A percentile compares a stretch with the other conserved stretches of the same genome.
Conservation (phyloP, 2,888 invertebrate species). For the Cephus sareptanus region DNA sequence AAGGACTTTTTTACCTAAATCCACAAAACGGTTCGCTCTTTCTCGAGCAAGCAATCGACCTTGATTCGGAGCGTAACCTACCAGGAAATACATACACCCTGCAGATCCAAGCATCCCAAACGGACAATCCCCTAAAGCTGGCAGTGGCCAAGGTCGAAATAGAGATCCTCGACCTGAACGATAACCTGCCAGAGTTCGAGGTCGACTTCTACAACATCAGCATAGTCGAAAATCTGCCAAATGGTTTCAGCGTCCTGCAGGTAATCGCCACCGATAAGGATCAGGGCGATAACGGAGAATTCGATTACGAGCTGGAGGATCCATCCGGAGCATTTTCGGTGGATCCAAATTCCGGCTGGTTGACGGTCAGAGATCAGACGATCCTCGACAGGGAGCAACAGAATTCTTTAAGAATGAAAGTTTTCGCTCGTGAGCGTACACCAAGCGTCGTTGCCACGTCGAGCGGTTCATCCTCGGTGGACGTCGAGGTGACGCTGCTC, state of each 20-base stretch:
- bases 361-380: slow-evolving; percentile 82
- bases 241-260: slow-evolving; percentile 78
- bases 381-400: slow-evolving; percentile 84
- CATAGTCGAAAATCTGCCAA: slow-evolving; percentile 90
- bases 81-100: slow-evolving; percentile 82
- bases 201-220: slow-evolving; percentile 92
- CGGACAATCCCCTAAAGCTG: slow-evolving; percentile 81
- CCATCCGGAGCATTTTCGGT: slow-evolving; percentile 83
- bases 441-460: slow-evolving; percentile 71
- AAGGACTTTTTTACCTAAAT: slow-evolving; percentile 80
- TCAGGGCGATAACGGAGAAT: slow-evolving; percentile 88
- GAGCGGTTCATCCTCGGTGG: slow-evolving; percentile 70
- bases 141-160: slow-evolving; percentile 80
- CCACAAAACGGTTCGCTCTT: slow-evolving; percentile 80
- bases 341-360: slow-evolving; percentile 84
- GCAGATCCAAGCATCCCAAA: slow-evolving; percentile 82
- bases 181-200: slow-evolving; percentile 88
- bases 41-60: slow-evolving; percentile 83
- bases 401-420: slow-evolving; percentile 78
- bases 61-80: slow-evolving; percentile 78
- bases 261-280: slow-evolving; percentile 85
- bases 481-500: slow-evolving; percentile 83
- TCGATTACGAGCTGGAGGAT: slow-evolving; percentile 81
- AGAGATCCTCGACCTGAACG: slow-evolving; percentile 81
- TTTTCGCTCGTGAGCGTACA: slow-evolving; percentile 82